phyloP scores from a whole-genome alignment of 2,888 invertebrate genomes.

The Reticulitermes lucifugus region DNA sequence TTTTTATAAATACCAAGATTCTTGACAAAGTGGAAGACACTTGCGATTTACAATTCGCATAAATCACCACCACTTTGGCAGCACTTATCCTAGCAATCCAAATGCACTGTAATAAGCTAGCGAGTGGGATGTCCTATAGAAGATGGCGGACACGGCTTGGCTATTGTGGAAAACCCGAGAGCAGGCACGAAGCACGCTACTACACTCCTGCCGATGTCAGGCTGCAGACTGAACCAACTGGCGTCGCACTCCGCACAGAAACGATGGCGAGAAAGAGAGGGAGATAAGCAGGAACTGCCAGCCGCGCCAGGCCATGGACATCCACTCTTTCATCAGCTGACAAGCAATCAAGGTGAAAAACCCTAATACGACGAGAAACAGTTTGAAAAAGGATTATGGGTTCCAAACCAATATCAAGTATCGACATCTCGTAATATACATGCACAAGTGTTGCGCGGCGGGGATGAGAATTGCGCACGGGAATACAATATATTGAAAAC shows the following conservation, averaged over 20 bases:
- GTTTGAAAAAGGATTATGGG: not conserved
- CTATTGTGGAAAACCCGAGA: not conserved
- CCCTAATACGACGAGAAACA: not conserved
- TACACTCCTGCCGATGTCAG: conserved; percentile 32
- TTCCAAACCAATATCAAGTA: too few species aligned
- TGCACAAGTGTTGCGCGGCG: too few species aligned
- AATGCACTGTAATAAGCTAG: not conserved
- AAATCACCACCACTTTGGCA: conserved; percentile 2
- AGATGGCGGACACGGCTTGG: conserved; percentile 22
- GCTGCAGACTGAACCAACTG: conserved; percentile 25
- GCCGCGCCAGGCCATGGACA: conserved; percentile 13
- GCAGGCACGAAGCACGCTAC: not conserved
- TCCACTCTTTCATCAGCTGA: not conserved
- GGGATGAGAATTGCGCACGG: too few species aligned
- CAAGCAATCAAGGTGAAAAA: not conserved
- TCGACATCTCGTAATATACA: too few species aligned
- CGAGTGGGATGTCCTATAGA: not conserved
- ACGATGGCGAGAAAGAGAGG: not conserved
- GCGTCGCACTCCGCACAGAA: conserved; percentile 14
- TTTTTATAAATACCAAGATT: not conserved
- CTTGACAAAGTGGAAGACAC: not conserved
- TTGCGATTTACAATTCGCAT: not conserved
- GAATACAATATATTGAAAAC: too few species aligned
- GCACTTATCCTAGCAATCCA: not conserved
- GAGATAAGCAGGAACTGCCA: conserved; percentile 1